phyloP scores from a whole-genome alignment of 2,888 invertebrate genomes.

The Escarpia spicata region DNA sequence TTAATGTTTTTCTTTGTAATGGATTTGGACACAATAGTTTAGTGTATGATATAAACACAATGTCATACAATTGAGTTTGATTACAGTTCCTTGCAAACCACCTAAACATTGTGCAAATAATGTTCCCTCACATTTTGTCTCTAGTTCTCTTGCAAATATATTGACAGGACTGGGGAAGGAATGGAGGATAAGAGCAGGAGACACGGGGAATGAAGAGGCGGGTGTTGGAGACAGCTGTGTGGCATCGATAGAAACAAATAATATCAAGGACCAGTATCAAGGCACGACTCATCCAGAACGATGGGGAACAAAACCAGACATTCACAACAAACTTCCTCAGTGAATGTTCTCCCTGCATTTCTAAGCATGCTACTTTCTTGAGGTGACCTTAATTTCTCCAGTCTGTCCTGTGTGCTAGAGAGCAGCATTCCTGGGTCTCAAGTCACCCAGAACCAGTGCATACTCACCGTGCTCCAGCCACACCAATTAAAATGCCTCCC shows the following conservation, averaged over 20 bases:
- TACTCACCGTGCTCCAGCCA: not conserved
- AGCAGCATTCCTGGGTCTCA: not conserved
- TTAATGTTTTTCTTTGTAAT: not conserved
- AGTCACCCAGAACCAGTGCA: not conserved
- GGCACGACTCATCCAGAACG: no score
- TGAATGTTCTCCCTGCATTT: not conserved
- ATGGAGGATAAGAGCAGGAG: not conserved
- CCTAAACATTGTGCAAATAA: no score
- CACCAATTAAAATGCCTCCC: not conserved
- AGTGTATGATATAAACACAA: no score
- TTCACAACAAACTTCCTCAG: not conserved
- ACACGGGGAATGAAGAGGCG: not conserved
- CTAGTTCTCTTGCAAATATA: not conserved
- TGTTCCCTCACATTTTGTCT: no score
- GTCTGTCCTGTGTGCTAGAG: not conserved
- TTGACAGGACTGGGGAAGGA: not conserved
- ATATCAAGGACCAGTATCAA: not conserved
- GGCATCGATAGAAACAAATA: not conserved
- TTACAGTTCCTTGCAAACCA: no score
- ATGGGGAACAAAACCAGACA: not conserved
- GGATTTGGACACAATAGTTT: no score
- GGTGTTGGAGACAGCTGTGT: not conserved
- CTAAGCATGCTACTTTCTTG: not conserved
- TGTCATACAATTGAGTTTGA: no score
- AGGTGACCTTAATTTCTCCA: not conserved